Evolutionary conservation across 2,113 vertebrate genomes (phyloP).

Genomic region (Felis chaus): DNA sequence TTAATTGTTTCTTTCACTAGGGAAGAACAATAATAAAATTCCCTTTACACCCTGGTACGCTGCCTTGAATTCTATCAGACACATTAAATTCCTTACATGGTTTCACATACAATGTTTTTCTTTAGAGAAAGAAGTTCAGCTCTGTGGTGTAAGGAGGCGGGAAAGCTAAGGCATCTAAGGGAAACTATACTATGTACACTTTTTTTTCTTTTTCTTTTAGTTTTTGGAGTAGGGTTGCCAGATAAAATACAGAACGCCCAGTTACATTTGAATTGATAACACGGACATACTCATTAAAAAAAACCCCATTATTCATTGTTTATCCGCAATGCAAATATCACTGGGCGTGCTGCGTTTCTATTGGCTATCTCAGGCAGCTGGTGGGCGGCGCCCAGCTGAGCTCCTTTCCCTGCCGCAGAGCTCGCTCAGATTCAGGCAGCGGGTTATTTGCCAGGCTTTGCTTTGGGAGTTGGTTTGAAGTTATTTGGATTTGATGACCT

Average conservation of each 20-base stretch:
- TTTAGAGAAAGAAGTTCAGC: neutral
- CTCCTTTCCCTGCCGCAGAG: neutral
- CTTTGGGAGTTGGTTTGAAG: conserved; percentile 10
- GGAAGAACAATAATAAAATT: neutral
- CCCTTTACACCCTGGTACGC: neutral
- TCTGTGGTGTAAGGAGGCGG: neutral
- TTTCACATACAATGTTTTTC: neutral
- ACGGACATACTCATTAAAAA: neutral
- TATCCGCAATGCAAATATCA: neutral
- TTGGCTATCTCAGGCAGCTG: neutral
- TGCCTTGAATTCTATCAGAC: neutral
- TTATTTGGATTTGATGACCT: conserved; percentile 24
- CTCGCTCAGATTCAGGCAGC: neutral
- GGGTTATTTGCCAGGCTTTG: neutral
- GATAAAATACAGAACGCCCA: neutral
- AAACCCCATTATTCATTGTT: conserved; percentile 4
- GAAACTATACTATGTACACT: neutral
- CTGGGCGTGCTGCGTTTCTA: neutral
- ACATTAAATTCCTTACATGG: neutral
- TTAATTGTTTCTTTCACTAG: neutral
- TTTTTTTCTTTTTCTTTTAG: neutral
- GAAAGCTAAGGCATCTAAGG: neutral
- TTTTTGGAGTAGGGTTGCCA: neutral
- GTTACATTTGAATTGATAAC: neutral
- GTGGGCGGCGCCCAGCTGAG: neutral